Evolutionary conservation across 2,888 invertebrate species (phyloP).

Genomic region (Lithophane semibrunnea): DNA sequence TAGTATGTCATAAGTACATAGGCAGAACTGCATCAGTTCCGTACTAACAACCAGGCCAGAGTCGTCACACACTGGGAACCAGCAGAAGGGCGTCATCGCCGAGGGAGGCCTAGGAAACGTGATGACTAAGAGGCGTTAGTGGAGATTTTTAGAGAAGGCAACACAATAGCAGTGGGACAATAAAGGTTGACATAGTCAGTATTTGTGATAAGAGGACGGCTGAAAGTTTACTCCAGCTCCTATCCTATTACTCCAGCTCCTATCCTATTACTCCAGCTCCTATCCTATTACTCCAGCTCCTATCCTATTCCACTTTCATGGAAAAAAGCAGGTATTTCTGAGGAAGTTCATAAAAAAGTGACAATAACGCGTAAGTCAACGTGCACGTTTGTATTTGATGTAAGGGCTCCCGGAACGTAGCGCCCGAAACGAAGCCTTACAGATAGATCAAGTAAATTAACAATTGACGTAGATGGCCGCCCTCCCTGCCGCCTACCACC

Average conservation of each 20-base stretch:
- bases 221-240: too few relatives aligned
- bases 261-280: too few relatives aligned
- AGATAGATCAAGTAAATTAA: conserved; percentile 34
- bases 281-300: too few relatives aligned
- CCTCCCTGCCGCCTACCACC: not conserved
- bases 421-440: conserved; percentile 37
- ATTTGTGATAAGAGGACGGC: too few relatives aligned
- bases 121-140: not conserved
- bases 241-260: too few relatives aligned
- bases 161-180: too few relatives aligned
- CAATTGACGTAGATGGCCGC: conserved; percentile 12
- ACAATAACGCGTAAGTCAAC: not conserved
- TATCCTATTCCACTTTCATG: too few relatives aligned
- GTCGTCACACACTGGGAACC: not conserved
- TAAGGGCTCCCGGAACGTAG: conserved; percentile 9
- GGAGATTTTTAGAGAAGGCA: too few relatives aligned
- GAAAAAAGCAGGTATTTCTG: not conserved
- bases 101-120: not conserved
- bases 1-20: not conserved
- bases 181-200: too few relatives aligned
- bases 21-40: not conserved
- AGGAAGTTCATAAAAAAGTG: too few relatives aligned
- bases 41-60: not conserved
- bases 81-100: not conserved
- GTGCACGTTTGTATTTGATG: conserved; percentile 9